Conservation (phyloP, 2,113 vertebrate genomes). For the Cichladusa arquata region DNA sequence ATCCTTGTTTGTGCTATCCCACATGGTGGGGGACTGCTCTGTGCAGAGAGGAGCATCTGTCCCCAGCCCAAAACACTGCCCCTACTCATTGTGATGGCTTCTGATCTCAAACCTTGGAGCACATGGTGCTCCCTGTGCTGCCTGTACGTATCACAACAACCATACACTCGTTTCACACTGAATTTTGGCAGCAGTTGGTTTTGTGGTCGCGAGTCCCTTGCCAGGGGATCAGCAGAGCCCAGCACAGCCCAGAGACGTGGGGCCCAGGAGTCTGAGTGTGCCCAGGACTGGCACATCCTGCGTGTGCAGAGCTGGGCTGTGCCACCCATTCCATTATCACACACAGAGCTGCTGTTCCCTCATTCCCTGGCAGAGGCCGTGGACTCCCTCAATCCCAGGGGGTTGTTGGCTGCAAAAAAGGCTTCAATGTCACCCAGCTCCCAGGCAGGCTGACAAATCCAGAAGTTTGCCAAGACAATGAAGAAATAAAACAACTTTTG, state of each 20-base stretch:
- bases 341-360: neutral
- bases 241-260: neutral
- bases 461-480: neutral
- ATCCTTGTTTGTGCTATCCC: neutral
- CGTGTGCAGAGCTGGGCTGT: neutral
- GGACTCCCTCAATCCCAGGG: neutral
- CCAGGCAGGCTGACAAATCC: neutral
- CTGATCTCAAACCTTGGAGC: neutral
- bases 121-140: neutral
- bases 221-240: neutral
- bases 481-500: neutral
- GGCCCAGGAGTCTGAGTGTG: neutral
- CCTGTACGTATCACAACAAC: neutral
- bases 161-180: neutral
- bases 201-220: neutral
- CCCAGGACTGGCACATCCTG: neutral
- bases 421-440: neutral
- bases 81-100: neutral
- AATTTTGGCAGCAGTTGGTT: neutral
- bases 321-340: rapidly evolving
- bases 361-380: neutral
- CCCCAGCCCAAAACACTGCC: neutral
- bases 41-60: neutral
- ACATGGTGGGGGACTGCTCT: neutral
- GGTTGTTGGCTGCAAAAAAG: neutral